Evolutionary conservation across 2,888 invertebrate species (phyloP).

Genomic region (Nematopogon swammerdamellus): DNA sequence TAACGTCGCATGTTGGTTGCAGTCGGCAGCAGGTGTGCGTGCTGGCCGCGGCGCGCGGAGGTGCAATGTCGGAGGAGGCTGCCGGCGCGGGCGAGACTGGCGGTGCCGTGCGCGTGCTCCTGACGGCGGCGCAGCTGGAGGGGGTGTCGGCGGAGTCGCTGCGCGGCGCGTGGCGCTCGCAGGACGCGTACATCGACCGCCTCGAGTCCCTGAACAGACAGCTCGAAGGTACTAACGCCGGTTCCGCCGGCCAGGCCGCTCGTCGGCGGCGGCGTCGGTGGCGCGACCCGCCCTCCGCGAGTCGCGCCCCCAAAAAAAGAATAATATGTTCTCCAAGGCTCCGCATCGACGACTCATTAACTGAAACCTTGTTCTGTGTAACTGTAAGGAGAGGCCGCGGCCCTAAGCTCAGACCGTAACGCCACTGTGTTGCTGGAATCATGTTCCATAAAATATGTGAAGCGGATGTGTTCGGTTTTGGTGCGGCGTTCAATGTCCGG

Average conservation of each 20-base stretch:
- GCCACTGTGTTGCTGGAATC: conserved; percentile 35
- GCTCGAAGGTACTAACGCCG: conserved; percentile 73
- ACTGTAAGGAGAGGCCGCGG: conserved; percentile 24
- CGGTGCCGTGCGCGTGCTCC: conserved; percentile 53
- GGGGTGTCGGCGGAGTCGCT: conserved; percentile 63
- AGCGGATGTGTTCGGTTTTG: conserved; percentile 18
- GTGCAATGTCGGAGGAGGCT: conserved; percentile 49
- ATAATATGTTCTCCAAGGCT: conserved; percentile 26
- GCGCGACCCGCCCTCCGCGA: conserved; percentile 23
- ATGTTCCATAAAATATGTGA: conserved; percentile 27
- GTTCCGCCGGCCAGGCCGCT: conserved; percentile 17
- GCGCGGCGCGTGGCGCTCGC: conserved; percentile 68
- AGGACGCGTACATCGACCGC: conserved; percentile 72
- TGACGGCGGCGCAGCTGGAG: conserved; percentile 64
- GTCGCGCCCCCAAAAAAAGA: conserved; percentile 26
- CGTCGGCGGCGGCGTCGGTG: conserved; percentile 34
- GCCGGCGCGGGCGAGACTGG: conserved; percentile 25
- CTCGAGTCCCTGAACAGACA: conserved; percentile 71
- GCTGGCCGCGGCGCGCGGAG: conserved; percentile 10
- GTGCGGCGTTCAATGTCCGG: not conserved
- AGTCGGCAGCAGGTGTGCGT: not conserved
- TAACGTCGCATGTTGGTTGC: not conserved
- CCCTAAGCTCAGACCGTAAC: conserved; percentile 22
- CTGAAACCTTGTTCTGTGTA: conserved; percentile 44
- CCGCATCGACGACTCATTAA: conserved; percentile 55